A percentile compares a stretch with the other conserved stretches of the same genome.
These are phyloP conservation scores for Onchidella celtica DNA, from an alignment of 2,888 invertebrate species.

Conservation along the genomic window DNA sequence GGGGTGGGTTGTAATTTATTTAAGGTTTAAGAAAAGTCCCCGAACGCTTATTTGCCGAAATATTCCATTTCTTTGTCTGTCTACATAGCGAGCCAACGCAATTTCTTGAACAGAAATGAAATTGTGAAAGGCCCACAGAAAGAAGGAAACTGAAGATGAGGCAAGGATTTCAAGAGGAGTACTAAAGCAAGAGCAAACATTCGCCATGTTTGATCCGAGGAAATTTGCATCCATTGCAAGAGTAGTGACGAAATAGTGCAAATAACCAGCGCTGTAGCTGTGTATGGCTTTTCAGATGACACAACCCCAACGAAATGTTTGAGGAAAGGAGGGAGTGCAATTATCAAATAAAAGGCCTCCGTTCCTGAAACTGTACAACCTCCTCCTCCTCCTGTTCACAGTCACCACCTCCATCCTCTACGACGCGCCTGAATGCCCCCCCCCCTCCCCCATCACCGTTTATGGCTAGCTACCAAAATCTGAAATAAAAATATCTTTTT, in stretches of 20 bases:
- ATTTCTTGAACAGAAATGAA: constrained; percentile 19
- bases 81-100: background rate
- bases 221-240: background rate
- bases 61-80: constrained; percentile 16
- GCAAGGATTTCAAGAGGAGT: background rate
- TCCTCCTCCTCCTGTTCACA: background rate
- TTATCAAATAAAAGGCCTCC: background rate
- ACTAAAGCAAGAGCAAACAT: constrained; percentile 7
- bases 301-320: background rate
- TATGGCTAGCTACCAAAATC: too few relatives aligned
- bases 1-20: background rate
- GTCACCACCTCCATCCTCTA: too few relatives aligned
- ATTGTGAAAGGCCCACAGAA: background rate
- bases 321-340: background rate
- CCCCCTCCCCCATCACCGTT: too few relatives aligned
- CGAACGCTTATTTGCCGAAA: background rate
- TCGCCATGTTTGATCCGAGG: background rate
- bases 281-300: background rate
- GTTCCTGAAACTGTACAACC: background rate
- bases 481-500: too few relatives aligned
- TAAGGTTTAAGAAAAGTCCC: background rate
- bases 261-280: background rate
- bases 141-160: constrained; percentile 2
- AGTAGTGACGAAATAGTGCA: constrained; percentile 4
- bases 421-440: too few relatives aligned